Conservation (phyloP, 2,113 vertebrate genomes). For the Bungarus multicinctus region DNA sequence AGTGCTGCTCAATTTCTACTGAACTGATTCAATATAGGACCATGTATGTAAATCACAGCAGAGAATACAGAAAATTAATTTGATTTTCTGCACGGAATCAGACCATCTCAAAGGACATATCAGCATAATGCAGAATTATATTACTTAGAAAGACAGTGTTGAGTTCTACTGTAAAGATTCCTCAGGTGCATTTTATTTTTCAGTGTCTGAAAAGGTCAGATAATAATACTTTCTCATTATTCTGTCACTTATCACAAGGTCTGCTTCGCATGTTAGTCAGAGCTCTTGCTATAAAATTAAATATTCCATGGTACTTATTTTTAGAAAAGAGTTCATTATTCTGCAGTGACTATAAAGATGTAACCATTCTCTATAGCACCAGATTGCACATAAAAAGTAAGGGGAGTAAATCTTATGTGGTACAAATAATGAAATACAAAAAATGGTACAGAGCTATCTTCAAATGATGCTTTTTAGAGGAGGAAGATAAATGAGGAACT, state of each 20-base stretch:
- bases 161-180: not conserved
- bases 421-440: conserved; percentile 4
- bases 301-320: conserved; percentile 51
- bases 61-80: not conserved
- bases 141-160: not conserved
- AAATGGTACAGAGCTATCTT: not conserved
- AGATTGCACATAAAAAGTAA: not conserved
- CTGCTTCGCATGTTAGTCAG: conserved; percentile 37
- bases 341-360: conserved; percentile 20
- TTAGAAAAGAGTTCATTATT: conserved; percentile 43
- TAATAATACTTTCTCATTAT: conserved; percentile 34
- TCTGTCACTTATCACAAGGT: conserved; percentile 42
- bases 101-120: accelerated
- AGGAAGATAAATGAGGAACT: conserved; percentile 2
- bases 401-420: conserved; percentile 15
- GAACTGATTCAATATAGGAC: not conserved
- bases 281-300: conserved; percentile 36
- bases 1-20: not conserved
- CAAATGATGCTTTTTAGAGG: not conserved
- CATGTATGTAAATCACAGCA: conserved; percentile 1
- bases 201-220: conserved; percentile 45
- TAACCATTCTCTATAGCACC: conserved; percentile 24
- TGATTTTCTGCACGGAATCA: not conserved
- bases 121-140: not conserved
- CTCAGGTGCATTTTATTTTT: conserved; percentile 18